Conservation (phyloP, 2,888 invertebrate genomes). For the Caenorhabditis sp. region DNA sequence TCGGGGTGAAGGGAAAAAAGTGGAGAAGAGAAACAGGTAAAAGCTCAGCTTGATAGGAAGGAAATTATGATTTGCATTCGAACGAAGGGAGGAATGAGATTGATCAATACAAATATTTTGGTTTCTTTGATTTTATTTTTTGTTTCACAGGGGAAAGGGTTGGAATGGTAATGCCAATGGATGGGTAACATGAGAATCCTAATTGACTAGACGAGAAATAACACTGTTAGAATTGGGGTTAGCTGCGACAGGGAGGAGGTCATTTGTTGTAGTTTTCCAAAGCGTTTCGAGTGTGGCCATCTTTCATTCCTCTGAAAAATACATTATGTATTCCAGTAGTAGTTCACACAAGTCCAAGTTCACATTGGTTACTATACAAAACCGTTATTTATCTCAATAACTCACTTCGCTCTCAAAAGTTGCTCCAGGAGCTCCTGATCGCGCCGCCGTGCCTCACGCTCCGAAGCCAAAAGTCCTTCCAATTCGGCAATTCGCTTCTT, state of each 20-base stretch:
- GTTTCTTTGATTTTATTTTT: not conserved
- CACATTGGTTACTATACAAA: not conserved
- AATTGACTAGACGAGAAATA: constrained; percentile 1
- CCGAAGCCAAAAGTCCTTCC: constrained; percentile 31
- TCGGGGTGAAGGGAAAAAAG: too few species aligned
- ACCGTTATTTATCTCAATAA: too few species aligned
- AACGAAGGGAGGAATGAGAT: not conserved
- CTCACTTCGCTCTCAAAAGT: constrained; percentile 21
- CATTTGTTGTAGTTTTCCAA: constrained; percentile 19
- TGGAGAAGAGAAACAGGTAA: not conserved
- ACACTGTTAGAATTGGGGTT: not conserved
- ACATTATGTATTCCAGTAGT: not conserved
- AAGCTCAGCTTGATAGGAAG: not conserved
- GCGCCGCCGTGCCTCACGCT: constrained; percentile 29
- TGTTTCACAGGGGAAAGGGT: not conserved
- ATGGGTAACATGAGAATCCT: constrained; percentile 15
- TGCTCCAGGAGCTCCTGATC: constrained; percentile 33
- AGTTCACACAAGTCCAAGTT: not conserved
- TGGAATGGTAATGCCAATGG: constrained; percentile 1
- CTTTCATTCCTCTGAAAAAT: constrained; percentile 5
- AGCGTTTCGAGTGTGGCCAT: not conserved
- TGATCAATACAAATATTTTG: not conserved
- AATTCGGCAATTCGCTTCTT: constrained; percentile 26
- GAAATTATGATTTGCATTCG: not conserved
- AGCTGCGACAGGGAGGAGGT: too few species aligned